These are phyloP conservation scores for Lordiphosa andalusiaca DNA, from an alignment of 2,888 invertebrate species.

Conservation along the genomic window DNA sequence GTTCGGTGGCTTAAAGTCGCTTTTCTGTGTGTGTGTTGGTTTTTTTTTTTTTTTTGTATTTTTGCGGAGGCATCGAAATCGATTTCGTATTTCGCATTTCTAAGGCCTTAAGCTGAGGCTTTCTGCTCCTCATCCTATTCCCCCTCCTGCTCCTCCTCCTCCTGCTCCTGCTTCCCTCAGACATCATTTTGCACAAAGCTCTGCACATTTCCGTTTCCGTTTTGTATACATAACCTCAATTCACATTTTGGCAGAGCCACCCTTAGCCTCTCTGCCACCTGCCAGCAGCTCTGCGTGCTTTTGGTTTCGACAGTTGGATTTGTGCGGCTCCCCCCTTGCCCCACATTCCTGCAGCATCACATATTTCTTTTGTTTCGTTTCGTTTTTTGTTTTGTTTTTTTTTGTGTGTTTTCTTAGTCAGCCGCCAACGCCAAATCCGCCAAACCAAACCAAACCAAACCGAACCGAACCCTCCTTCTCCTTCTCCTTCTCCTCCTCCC, in stretches of 20 bases:
- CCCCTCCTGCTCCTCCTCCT: background rate
- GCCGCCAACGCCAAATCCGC: slow-evolving; percentile 69
- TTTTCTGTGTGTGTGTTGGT: no score
- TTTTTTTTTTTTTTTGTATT: no score
- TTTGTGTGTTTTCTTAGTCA: slow-evolving; percentile 65
- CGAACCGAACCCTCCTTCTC: background rate
- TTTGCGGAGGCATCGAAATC: slow-evolving; percentile 47
- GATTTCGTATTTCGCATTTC: slow-evolving; percentile 65
- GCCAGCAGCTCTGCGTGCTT: slow-evolving; percentile 73
- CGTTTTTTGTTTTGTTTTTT: background rate
- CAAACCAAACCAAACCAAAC: slow-evolving; percentile 52
- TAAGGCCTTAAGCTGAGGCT: slow-evolving; percentile 63
- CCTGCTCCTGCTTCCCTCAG: slow-evolving; percentile 16
- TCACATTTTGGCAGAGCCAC: slow-evolving; percentile 66
- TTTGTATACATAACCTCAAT: slow-evolving; percentile 78
- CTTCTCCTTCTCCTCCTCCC: slow-evolving; percentile 4
- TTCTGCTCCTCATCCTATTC: slow-evolving; percentile 1
- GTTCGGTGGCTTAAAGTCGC: no score
- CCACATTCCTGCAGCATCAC: slow-evolving; percentile 31
- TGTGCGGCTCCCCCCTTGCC: slow-evolving; percentile 40
- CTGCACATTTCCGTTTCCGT: slow-evolving; percentile 75
- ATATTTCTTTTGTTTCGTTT: slow-evolving; percentile 65
- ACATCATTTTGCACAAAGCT: slow-evolving; percentile 75
- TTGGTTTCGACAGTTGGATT: slow-evolving; percentile 78
- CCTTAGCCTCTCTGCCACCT: slow-evolving; percentile 63